Base-by-base conservation (phyloP, 2,888 invertebrate genomes). In the Sphecodes monilicornis region DNA sequence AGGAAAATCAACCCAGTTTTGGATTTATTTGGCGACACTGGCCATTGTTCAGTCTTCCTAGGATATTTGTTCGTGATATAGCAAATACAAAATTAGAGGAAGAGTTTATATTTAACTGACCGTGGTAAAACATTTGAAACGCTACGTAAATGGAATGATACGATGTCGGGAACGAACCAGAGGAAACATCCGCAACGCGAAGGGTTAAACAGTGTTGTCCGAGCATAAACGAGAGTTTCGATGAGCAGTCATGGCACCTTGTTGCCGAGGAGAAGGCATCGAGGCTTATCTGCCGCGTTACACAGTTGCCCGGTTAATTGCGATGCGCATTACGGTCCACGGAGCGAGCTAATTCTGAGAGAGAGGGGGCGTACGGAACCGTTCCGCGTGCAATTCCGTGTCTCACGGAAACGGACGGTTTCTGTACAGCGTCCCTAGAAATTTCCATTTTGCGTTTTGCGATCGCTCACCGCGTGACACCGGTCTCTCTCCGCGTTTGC, bases 301-400 rank as follows among this genome's bases (percentile, higher is more conserved):
- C 89, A 79, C 73, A 84, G 86, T 89, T 85, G 86, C 82, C 32
- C 43, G 32, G 73, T 68, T 88, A 90, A 90, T 88, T 90, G 76
- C 86, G 78, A 88, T 83, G 66, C 84, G 64, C 80, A 89, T 80
- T 80, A 89, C 82, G 89, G 86, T 87, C 83, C 81, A 76, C 76
- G 84, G 69, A 81, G 80, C 85, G 82, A 84, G 78, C 57, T 90
- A 89, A 90, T 86, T 87, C 83, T 78, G 70, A 64, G 29, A 41
- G 29, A 66, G 66, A 18, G 54, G 10, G 46, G 50, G 22, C 36
- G 22, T 50, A 10, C 64, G 75, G 36, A 76, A 54, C 60, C 75
- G n/a, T 22, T 11, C 54, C 54, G 54, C n/a, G 54, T n/a, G 54
- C 54, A 54, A 54, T 18, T 32, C 60, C 60, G 60, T n/a, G 41